Conservation (phyloP, 1,140 invertebrate species). For the Cecropterus lyciades region DNA sequence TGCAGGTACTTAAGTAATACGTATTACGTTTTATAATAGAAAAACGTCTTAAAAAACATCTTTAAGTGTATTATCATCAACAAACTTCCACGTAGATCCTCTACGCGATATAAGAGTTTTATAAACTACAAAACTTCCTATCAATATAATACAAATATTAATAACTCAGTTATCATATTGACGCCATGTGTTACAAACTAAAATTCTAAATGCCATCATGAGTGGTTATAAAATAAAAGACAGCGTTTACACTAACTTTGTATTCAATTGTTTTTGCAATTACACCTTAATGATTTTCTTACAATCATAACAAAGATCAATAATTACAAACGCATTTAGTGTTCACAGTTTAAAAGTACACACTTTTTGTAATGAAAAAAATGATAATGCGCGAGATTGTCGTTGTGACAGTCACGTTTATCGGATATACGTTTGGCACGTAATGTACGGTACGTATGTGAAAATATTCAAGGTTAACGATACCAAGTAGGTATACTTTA, state of each 20-base stretch:
- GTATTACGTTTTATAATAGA: too few species aligned
- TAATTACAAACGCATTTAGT: constrained; percentile 19
- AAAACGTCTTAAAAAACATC: too few species aligned
- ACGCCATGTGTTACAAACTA: background rate
- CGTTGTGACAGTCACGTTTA: constrained; percentile 45
- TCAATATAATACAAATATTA: too few species aligned
- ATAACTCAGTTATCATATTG: too few species aligned
- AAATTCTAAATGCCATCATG: background rate
- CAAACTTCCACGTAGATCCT: background rate
- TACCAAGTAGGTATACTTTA: background rate
- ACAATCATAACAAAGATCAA: background rate
- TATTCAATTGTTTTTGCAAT: constrained; percentile 1
- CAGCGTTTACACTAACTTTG: background rate
- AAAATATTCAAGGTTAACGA: constrained; percentile 46
- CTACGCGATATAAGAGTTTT: background rate
- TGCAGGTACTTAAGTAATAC: too few species aligned
- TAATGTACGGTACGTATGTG: constrained; percentile 40
- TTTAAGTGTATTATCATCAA: too few species aligned
- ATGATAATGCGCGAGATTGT: constrained; percentile 43
- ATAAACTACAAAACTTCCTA: background rate
- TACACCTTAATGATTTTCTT: constrained; percentile 2
- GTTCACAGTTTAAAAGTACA: background rate
- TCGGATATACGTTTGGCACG: constrained; percentile 50
- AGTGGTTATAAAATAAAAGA: background rate
- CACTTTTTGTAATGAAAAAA: constrained; percentile 27